Evolutionary conservation across 2,888 invertebrate species (phyloP).

Genomic region (Corythucha ciliata): DNA sequence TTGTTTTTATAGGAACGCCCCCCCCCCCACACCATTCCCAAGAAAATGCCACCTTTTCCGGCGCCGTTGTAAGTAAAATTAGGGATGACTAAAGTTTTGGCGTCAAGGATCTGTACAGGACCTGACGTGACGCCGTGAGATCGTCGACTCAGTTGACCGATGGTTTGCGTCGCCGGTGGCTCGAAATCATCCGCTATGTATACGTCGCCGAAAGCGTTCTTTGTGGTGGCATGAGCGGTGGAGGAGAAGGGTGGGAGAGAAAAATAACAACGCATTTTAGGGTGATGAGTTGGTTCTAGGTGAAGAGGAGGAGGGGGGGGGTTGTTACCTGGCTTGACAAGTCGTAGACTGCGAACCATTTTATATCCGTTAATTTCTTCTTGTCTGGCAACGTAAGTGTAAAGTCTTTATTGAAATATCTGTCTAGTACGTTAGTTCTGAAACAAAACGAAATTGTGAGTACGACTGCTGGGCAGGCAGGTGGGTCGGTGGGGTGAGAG

Average conservation of each 20-base stretch:
- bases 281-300: not conserved
- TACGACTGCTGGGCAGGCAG: too few species aligned
- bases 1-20: conserved; percentile 25
- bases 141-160: conserved; percentile 51
- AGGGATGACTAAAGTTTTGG: conserved; percentile 65
- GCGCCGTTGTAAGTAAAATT: conserved; percentile 69
- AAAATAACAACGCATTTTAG: conserved; percentile 3
- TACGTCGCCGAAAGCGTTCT: conserved; percentile 80
- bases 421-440: conserved; percentile 74
- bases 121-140: conserved; percentile 60
- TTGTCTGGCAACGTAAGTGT: conserved; percentile 71
- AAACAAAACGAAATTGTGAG: conserved; percentile 36
- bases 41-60: conserved; percentile 58
- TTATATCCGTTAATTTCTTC: conserved; percentile 75
- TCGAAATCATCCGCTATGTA: conserved; percentile 85
- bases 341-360: conserved; percentile 86
- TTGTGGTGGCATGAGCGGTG: conserved; percentile 12
- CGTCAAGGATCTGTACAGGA: conserved; percentile 65
- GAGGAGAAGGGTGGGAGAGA: not conserved
- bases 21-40: conserved; percentile 64
- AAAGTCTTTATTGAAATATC: conserved; percentile 79
- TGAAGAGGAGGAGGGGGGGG: not conserved
- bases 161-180: conserved; percentile 62
- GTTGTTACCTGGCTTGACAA: conserved; percentile 57
- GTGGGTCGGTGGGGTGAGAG: too few species aligned